A percentile compares a stretch with the other conserved stretches of the same genome.
These are phyloP conservation scores for Gasterosteus aculeatus DNA, from an alignment of 2,113 vertebrate species.

Conservation along the genomic window DNA sequence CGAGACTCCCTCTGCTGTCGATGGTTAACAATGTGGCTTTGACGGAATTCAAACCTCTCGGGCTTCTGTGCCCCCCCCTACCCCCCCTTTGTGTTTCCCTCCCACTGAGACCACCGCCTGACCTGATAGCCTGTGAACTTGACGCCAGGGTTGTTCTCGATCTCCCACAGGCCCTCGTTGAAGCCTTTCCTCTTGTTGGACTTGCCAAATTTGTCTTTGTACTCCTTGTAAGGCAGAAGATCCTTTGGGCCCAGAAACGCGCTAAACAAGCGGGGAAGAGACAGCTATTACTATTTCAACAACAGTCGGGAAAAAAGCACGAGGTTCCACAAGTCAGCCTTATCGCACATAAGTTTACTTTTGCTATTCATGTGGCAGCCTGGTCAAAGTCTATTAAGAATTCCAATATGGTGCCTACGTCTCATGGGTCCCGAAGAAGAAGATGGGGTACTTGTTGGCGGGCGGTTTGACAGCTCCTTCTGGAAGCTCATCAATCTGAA, in stretches of 20 bases:
- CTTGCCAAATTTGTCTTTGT: slow-evolving; percentile 98
- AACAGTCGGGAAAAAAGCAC: neutral
- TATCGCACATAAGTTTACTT: neutral
- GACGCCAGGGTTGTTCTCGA: slow-evolving; percentile 97
- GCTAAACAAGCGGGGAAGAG: slow-evolving; percentile 69
- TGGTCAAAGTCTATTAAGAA: neutral
- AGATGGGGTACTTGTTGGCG: slow-evolving; percentile 98
- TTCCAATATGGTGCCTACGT: slow-evolving; percentile 82
- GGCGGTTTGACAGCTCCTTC: slow-evolving; percentile 98
- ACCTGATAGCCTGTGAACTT: slow-evolving; percentile 99
- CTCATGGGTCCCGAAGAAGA: slow-evolving; percentile 98
- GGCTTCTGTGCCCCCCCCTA: neutral
- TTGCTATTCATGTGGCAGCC: neutral
- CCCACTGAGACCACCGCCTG: slow-evolving; percentile 18
- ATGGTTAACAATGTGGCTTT: slow-evolving; percentile 24
- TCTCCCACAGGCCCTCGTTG: slow-evolving; percentile 98
- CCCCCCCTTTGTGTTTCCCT: neutral
- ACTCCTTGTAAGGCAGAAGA: slow-evolving; percentile 97
- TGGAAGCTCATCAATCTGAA: slow-evolving; percentile 96
- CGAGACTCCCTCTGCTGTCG: neutral
- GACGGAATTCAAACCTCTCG: neutral
- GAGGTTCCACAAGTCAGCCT: neutral
- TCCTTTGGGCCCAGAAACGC: slow-evolving; percentile 97
- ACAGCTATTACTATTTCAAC: neutral
- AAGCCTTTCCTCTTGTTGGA: slow-evolving; percentile 99